phyloP scores from a whole-genome alignment of 2,797 vertebrate genomes.

The Myotis vivesi region DNA sequence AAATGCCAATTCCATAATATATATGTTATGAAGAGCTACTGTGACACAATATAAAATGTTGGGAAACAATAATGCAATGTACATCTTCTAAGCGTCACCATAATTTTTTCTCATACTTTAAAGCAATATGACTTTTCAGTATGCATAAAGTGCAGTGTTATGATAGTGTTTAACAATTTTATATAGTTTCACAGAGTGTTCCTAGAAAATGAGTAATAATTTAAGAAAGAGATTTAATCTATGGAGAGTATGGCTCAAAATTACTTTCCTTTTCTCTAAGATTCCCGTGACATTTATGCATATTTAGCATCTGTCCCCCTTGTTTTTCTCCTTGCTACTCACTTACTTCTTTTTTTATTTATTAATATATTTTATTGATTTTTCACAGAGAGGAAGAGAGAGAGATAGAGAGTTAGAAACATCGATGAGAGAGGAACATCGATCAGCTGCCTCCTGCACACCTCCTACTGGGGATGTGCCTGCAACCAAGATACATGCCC shows the following conservation, averaged over 20 bases:
- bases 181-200: constrained; percentile 10
- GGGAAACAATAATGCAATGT: not conserved
- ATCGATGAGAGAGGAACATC: too few species aligned
- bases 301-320: not conserved
- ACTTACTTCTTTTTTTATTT: too few species aligned
- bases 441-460: too few species aligned
- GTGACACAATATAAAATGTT: constrained; percentile 13
- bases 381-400: too few species aligned
- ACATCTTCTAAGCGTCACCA: not conserved
- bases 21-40: constrained; percentile 28
- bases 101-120: constrained; percentile 35
- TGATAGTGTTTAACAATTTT: constrained; percentile 27
- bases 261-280: not conserved
- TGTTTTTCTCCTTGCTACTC: not conserved
- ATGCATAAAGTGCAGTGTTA: not conserved
- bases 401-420: too few species aligned
- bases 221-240: constrained; percentile 44
- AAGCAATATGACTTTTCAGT: constrained; percentile 37
- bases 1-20: constrained; percentile 47
- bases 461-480: too few species aligned
- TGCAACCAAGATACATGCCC: too few species aligned
- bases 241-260: not conserved
- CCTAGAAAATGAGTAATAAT: constrained; percentile 24
- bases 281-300: not conserved
- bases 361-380: too few species aligned